Base-by-base conservation (phyloP, 2,888 invertebrate species). In the Gibbula magus region DNA sequence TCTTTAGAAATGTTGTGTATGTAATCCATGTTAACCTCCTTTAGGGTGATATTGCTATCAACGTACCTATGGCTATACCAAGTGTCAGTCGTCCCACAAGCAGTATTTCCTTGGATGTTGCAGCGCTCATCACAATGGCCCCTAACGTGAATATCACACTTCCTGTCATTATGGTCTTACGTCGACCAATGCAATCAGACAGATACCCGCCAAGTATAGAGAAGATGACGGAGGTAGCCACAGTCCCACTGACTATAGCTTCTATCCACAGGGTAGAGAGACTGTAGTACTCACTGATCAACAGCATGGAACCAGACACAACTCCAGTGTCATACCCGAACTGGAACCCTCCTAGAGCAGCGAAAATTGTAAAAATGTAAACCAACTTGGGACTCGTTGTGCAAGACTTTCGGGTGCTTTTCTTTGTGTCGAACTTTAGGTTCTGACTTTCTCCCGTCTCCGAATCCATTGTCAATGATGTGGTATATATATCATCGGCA, bases 261-360 rank as follows among this genome's bases (percentile, higher is more conserved):
- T 94, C 94, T 82, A 94, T 93, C 93, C 93, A 94, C 25, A 92
- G 84, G 39, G 89, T 90, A 53, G 84, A 87, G 54, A 94, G 88
- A 2, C 89, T 61, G 82, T 93, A 93, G 32, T 92, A 85, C 29
- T 90, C 88, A 85, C 94, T 94, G 77, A 90, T 87, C 16, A 91
- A 82, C 20, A 94, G 85, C 91, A 94, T 92, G 3, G 94, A 93
- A 5, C 94, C 94, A 0, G 94, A 94, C 8, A 94, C 93, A 32
- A 94, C 94, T 10, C 94, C 94, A 0, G 88, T 89, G 76, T 89
- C 88, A 79, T 88, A 88, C 13, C 94, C 94, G 87, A 94, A 94
- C 13, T 94, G 89, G 81, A 93, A 93, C 0, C 93, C 94, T 7
- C 94, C 93, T 52, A 88, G 82, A 22, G 86, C 84, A 0, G 88